Conservation (phyloP, 2,113 vertebrate species). For the Trinectes maculatus region DNA sequence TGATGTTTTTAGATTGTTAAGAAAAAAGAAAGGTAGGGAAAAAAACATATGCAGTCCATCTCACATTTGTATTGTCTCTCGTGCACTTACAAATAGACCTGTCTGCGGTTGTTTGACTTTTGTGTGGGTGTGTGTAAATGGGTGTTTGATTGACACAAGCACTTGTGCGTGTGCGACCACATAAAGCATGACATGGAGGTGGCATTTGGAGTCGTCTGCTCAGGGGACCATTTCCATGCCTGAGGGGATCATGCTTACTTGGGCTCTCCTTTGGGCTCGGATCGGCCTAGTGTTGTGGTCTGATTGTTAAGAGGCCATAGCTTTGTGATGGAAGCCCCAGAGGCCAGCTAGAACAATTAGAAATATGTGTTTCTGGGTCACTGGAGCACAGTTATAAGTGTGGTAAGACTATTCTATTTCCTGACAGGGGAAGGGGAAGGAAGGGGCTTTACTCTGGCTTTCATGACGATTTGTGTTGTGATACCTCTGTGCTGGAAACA, state of each 20-base stretch:
- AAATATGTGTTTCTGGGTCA: slow-evolving; percentile 78
- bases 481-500: slow-evolving; percentile 20
- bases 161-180: slow-evolving; percentile 45
- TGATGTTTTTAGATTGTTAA: slow-evolving; percentile 78
- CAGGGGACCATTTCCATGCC: slow-evolving; percentile 46
- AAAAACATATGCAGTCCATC: slow-evolving; percentile 57
- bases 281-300: slow-evolving; percentile 41
- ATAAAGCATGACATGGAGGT: slow-evolving; percentile 46
- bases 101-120: slow-evolving; percentile 68
- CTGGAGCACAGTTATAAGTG: slow-evolving; percentile 62
- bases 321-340: slow-evolving; percentile 60
- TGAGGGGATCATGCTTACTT: slow-evolving; percentile 48
- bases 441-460: slow-evolving; percentile 43
- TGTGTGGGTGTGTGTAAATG: slow-evolving; percentile 40
- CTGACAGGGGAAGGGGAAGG: slow-evolving; percentile 22
- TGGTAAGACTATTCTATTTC: slow-evolving; percentile 46
- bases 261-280: slow-evolving; percentile 51
- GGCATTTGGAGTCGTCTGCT: slow-evolving; percentile 51
- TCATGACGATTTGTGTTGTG: slow-evolving; percentile 37
- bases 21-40: slow-evolving; percentile 69
- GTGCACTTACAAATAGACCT: slow-evolving; percentile 70
- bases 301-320: slow-evolving; percentile 70
- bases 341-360: slow-evolving; percentile 75
- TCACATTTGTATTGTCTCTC: slow-evolving; percentile 48
- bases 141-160: slow-evolving; percentile 22